phyloP scores from a whole-genome alignment of 2,113 vertebrate genomes.

The Tupaia chinensis region DNA sequence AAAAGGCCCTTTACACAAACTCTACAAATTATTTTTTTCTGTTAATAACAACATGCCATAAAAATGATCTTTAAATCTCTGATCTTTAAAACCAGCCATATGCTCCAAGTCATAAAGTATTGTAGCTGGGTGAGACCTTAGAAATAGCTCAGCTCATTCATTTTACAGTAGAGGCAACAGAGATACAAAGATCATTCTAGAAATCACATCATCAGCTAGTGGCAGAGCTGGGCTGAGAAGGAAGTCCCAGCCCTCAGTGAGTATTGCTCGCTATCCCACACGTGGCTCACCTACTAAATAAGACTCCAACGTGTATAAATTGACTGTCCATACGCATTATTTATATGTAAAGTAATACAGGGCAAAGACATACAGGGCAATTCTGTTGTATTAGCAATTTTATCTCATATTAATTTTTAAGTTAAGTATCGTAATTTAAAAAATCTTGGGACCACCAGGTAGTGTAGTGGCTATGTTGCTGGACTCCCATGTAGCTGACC shows the following conservation, averaged over 20 bases:
- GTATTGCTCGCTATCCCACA: not conserved
- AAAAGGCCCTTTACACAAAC: not conserved
- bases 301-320: not conserved
- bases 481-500: too few relatives aligned
- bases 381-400: not conserved
- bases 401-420: not conserved
- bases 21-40: slow-evolving; percentile 8
- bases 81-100: slow-evolving; percentile 24
- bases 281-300: not conserved
- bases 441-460: too few relatives aligned
- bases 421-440: not conserved
- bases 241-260: not conserved
- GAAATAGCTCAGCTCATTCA: not conserved
- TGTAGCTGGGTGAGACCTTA: not conserved
- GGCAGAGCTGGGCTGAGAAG: not conserved
- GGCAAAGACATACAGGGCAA: not conserved
- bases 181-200: not conserved
- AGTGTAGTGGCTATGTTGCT: too few relatives aligned
- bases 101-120: not conserved
- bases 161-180: not conserved
- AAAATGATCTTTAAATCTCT: slow-evolving; percentile 22
- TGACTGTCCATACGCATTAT: not conserved
- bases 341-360: not conserved
- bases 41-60: not conserved
- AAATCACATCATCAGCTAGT: slow-evolving; percentile 7